Conservation (phyloP, 2,888 invertebrate species). For the Autographa gamma region DNA sequence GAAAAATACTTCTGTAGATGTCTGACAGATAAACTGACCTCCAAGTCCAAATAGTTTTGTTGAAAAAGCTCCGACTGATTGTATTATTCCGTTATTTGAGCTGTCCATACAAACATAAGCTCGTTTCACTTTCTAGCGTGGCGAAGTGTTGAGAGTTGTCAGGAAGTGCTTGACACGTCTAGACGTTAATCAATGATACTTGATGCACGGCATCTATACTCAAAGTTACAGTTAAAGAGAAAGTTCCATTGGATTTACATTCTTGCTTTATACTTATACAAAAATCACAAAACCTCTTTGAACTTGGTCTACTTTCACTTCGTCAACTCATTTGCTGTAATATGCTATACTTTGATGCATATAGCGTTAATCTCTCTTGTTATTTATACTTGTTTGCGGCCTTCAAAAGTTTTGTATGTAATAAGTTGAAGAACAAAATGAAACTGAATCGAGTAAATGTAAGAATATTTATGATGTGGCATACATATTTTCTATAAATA, state of each 20-base stretch:
- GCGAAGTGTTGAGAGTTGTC: neutral
- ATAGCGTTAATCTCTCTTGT: neutral
- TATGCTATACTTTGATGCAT: constrained; percentile 8
- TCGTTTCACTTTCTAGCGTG: constrained; percentile 26
- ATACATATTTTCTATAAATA: neutral
- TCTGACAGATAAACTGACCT: neutral
- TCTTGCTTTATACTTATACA: constrained; percentile 25
- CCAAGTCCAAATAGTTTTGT: neutral
- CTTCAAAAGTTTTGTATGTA: neutral
- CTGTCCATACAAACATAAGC: neutral
- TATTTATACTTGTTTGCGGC: neutral
- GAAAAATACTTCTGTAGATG: neutral
- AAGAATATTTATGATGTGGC: too few relatives aligned
- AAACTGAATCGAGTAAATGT: neutral
- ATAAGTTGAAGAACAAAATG: neutral
- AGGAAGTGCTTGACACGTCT: constrained; percentile 12
- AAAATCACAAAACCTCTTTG: constrained; percentile 41
- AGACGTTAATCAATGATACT: constrained; percentile 25
- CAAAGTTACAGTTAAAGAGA: constrained; percentile 45
- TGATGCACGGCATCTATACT: constrained; percentile 21
- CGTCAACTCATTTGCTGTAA: constrained; percentile 36
- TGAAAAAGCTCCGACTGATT: constrained; percentile 13
- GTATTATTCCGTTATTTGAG: constrained; percentile 11
- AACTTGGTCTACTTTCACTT: constrained; percentile 49
- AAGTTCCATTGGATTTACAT: constrained; percentile 26